Conservation (phyloP, 2,797 vertebrate species). For the Ara ararauna region DNA sequence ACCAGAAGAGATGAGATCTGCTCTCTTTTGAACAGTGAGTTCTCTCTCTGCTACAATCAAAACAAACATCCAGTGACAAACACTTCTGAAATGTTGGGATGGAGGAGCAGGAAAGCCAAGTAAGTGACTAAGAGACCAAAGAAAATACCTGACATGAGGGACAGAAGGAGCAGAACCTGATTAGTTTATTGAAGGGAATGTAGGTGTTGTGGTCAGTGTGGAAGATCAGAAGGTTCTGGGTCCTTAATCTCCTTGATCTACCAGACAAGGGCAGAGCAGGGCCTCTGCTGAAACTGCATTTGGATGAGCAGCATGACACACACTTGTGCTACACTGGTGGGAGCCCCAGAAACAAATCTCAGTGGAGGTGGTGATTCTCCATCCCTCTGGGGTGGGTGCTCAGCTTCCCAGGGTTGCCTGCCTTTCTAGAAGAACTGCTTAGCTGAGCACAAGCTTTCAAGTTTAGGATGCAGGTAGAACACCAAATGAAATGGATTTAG, state of each 20-base stretch:
- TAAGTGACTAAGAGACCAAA: neutral
- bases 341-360: neutral
- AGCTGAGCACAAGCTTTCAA: neutral
- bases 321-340: fast-evolving
- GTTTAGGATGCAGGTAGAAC: neutral
- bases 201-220: neutral
- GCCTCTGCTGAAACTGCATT: fast-evolving
- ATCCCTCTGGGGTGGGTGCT: neutral
- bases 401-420: neutral
- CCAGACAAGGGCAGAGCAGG: neutral
- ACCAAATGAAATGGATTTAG: neutral
- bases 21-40: neutral
- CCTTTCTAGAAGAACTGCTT: neutral
- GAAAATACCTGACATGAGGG: neutral
- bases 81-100: neutral
- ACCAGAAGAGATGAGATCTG: neutral
- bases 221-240: neutral
- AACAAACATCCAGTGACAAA: neutral
- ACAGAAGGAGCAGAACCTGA: neutral
- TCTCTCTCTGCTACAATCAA: neutral
- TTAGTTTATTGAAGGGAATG: neutral
- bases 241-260: neutral
- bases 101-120: neutral
- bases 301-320: neutral
- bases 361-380: neutral